These are phyloP conservation scores for Cheilosia impressa DNA, from an alignment of 2,888 invertebrate species.

Conservation along the genomic window DNA sequence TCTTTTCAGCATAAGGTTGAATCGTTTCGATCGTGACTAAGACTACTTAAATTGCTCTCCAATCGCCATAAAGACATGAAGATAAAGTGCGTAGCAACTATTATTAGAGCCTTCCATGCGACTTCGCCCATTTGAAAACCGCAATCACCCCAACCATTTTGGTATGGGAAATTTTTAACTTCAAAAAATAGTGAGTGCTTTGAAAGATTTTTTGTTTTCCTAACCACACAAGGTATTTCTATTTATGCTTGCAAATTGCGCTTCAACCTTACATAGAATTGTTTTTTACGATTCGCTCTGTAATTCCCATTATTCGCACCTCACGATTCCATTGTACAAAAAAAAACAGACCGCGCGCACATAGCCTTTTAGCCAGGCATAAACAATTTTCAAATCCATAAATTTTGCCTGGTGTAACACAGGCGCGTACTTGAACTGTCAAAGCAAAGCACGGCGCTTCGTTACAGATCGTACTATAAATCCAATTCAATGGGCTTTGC, in stretches of 20 bases:
- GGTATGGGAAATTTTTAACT: no score
- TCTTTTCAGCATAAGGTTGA: no score
- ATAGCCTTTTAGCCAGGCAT: conserved; percentile 24
- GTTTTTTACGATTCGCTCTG: conserved; percentile 30
- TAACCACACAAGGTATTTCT: background rate
- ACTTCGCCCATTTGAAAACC: no score
- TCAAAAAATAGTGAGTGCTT: no score
- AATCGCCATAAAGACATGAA: no score
- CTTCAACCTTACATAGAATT: conserved; percentile 26
- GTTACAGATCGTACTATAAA: conserved; percentile 14
- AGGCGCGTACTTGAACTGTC: conserved; percentile 29
- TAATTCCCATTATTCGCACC: conserved; percentile 38
- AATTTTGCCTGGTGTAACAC: conserved; percentile 15
- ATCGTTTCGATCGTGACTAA: no score
- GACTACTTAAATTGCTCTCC: no score
- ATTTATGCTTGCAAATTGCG: conserved; percentile 29
- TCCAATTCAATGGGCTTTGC: background rate
- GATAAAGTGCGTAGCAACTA: no score
- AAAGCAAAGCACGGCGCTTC: conserved; percentile 49
- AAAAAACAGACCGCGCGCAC: conserved; percentile 23
- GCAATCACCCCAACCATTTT: no score
- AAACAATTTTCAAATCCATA: conserved; percentile 23
- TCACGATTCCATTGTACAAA: conserved; percentile 53
- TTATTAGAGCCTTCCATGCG: no score
- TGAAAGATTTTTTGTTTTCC: no score